Evolutionary conservation across 1,140 invertebrate genomes (phyloP).

Genomic region (Agrilus planipennis): DNA sequence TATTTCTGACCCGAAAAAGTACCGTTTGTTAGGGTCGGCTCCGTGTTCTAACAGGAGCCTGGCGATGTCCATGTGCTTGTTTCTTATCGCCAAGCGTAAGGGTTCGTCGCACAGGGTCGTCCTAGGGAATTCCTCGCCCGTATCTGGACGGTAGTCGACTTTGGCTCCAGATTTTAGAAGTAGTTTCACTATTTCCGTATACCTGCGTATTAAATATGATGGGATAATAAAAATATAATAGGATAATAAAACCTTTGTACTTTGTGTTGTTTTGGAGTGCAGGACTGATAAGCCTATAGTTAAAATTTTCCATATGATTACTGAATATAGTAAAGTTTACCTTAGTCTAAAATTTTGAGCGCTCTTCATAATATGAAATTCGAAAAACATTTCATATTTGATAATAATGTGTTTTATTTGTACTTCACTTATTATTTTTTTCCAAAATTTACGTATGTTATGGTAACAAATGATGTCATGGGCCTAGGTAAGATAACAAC

Average conservation of each 20-base stretch:
- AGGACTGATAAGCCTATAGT: too few species aligned
- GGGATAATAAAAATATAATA: slow-evolving; percentile 3
- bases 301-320: too few species aligned
- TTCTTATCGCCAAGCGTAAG: slow-evolving; percentile 67
- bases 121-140: slow-evolving; percentile 53
- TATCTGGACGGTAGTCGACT: slow-evolving; percentile 62
- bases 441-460: too few species aligned
- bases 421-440: too few species aligned
- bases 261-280: too few species aligned
- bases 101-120: slow-evolving; percentile 72
- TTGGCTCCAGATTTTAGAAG: slow-evolving; percentile 68
- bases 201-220: slow-evolving; percentile 37
- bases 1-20: slow-evolving; percentile 84
- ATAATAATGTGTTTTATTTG: too few species aligned
- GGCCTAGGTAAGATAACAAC: too few species aligned
- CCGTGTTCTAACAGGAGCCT: slow-evolving; percentile 54
- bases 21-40: slow-evolving; percentile 64
- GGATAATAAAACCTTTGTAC: background rate
- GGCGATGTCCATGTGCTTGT: slow-evolving; percentile 70
- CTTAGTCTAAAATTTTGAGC: too few species aligned
- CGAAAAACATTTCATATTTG: too few species aligned
- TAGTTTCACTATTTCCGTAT: slow-evolving; percentile 57
- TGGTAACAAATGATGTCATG: too few species aligned
- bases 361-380: too few species aligned
- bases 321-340: too few species aligned